These are phyloP conservation scores for Brienomyrus longianalis DNA, from an alignment of 2,113 vertebrate genomes.

Conservation along the genomic window DNA sequence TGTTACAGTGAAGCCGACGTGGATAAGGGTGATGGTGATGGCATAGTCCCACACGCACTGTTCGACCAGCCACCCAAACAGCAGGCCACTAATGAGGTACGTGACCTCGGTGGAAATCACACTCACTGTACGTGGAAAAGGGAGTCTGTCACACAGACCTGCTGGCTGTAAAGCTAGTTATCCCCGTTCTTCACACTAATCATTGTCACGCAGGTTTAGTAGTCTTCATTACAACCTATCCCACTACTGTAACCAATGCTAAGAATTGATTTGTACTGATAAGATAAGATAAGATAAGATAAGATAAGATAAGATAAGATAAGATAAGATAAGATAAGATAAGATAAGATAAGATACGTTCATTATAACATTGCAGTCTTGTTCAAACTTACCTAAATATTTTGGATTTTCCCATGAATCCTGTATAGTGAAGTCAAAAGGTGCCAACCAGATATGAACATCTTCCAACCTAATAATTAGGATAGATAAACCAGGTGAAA, in stretches of 20 bases:
- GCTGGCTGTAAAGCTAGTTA: neutral
- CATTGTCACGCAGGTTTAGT: neutral
- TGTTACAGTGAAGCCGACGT: constrained; percentile 57
- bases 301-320: neutral
- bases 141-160: neutral
- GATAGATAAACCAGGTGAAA: constrained; percentile 9
- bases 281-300: neutral
- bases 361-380: neutral
- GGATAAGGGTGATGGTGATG: constrained; percentile 68
- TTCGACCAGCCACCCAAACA: constrained; percentile 69
- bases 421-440: constrained; percentile 64
- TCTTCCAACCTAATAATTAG: constrained; percentile 54
- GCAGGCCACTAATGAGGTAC: constrained; percentile 57
- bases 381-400: constrained; percentile 56
- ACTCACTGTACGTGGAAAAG: constrained; percentile 47
- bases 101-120: constrained; percentile 69
- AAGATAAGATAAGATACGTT: neutral
- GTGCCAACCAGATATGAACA: constrained; percentile 63
- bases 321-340: neutral
- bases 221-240: neutral
- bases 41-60: constrained; percentile 76
- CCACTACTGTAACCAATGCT: neutral
- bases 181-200: neutral
- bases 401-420: constrained; percentile 66
- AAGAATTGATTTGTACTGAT: neutral